phyloP scores from a whole-genome alignment of 2,797 vertebrate species.

The Vireo griseus region DNA sequence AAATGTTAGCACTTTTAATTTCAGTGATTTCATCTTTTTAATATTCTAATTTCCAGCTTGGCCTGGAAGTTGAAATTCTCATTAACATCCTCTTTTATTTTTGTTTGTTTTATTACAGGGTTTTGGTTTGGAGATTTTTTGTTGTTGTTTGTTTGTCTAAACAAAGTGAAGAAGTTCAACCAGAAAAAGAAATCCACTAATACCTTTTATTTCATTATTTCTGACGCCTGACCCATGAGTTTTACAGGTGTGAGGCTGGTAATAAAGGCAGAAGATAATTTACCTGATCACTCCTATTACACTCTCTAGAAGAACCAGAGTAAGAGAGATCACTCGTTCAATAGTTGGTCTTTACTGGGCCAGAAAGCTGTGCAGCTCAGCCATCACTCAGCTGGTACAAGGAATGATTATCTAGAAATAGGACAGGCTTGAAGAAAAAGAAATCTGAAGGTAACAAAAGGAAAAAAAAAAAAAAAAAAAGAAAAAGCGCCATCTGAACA shows the following conservation, averaged over 20 bases:
- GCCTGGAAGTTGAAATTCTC: neutral
- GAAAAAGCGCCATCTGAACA: neutral
- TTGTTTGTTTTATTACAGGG: neutral
- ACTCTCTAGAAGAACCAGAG: neutral
- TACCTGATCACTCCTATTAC: neutral
- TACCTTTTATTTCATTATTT: neutral
- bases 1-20: neutral
- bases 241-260: neutral
- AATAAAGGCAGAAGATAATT: neutral
- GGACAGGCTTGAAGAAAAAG: neutral
- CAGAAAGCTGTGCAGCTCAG: neutral
- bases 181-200: neutral
- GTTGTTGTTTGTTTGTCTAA: neutral
- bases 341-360: rapidly evolving
- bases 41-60: neutral
- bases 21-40: neutral
- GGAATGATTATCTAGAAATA: neutral
- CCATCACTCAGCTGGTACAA: neutral
- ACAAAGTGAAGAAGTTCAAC: neutral
- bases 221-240: neutral
- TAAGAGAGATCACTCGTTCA: neutral
- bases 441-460: neutral
- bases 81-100: neutral
- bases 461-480: neutral
- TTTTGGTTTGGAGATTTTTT: neutral